A percentile compares a stretch with the other conserved stretches of the same genome.
Evolutionary conservation across 2,888 invertebrate species (phyloP).

Genomic region (Gandaritis pyraliata): DNA sequence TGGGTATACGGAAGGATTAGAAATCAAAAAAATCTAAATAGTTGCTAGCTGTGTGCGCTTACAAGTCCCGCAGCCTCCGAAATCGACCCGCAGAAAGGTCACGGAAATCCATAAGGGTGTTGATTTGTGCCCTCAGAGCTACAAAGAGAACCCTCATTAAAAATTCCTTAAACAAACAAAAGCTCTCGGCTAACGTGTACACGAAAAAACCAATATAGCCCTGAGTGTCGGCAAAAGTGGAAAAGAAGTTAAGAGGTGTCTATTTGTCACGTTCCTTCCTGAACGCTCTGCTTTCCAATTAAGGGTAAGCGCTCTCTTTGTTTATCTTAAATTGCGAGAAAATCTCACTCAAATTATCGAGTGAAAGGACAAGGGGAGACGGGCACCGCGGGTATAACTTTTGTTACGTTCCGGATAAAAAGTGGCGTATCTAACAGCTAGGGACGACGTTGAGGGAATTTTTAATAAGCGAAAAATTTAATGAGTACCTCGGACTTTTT

Average conservation of each 20-base stretch:
- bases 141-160: slow-evolving; percentile 67
- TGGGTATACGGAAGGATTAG: too few species aligned
- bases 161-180: slow-evolving; percentile 79
- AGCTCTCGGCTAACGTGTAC: slow-evolving; percentile 69
- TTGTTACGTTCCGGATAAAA: slow-evolving; percentile 78
- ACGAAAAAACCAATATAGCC: slow-evolving; percentile 80
- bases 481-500: slow-evolving; percentile 74
- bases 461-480: slow-evolving; percentile 85
- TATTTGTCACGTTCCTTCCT: slow-evolving; percentile 84
- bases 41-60: not conserved
- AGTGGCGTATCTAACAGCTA: slow-evolving; percentile 76
- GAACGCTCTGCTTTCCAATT: slow-evolving; percentile 84
- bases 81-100: slow-evolving; percentile 10
- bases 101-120: slow-evolving; percentile 40
- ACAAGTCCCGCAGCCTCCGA: not conserved
- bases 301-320: slow-evolving; percentile 84
- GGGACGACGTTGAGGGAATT: slow-evolving; percentile 80
- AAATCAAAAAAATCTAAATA: too few species aligned
- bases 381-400: slow-evolving; percentile 76
- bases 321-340: slow-evolving; percentile 85
- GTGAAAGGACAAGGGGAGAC: slow-evolving; percentile 78
- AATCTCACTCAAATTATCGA: slow-evolving; percentile 85
- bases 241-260: slow-evolving; percentile 85
- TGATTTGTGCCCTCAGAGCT: slow-evolving; percentile 45
- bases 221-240: slow-evolving; percentile 75